phyloP scores from a whole-genome alignment of 2,113 vertebrate genomes.

The Variabilichromis moorii region DNA sequence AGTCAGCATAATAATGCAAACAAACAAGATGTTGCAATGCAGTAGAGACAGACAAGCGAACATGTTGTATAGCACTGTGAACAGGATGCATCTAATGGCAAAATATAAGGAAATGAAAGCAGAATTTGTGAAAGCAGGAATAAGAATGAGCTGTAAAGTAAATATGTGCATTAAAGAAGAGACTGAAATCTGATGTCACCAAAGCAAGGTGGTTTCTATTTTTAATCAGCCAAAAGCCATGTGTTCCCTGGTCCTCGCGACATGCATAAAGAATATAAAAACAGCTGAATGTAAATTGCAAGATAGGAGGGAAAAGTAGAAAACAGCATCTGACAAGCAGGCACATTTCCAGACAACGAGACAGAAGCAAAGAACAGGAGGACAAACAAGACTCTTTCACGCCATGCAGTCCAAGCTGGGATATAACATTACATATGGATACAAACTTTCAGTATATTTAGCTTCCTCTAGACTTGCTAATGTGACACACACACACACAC shows the following conservation, averaged over 20 bases:
- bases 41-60: neutral
- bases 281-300: neutral
- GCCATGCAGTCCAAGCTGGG: neutral
- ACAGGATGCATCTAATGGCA: neutral
- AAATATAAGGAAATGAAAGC: neutral
- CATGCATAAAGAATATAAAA: neutral
- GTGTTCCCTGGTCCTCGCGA: neutral
- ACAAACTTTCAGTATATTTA: neutral
- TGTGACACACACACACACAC: neutral
- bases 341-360: neutral
- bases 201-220: neutral
- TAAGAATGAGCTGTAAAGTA: neutral
- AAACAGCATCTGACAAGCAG: neutral
- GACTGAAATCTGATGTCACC: neutral
- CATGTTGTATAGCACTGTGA: neutral
- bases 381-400: neutral
- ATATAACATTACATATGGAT: neutral
- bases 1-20: neutral
- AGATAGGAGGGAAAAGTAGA: neutral
- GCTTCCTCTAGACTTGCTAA: neutral
- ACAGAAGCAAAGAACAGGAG: neutral
- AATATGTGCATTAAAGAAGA: neutral
- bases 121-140: neutral
- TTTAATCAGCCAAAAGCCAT: neutral
- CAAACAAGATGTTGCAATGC: neutral